Percentiles rank a stretch among this genome's conserved stretches.
Evolutionary conservation across 2,888 invertebrate genomes (phyloP).

Genomic region (Hybos culiciformis): DNA sequence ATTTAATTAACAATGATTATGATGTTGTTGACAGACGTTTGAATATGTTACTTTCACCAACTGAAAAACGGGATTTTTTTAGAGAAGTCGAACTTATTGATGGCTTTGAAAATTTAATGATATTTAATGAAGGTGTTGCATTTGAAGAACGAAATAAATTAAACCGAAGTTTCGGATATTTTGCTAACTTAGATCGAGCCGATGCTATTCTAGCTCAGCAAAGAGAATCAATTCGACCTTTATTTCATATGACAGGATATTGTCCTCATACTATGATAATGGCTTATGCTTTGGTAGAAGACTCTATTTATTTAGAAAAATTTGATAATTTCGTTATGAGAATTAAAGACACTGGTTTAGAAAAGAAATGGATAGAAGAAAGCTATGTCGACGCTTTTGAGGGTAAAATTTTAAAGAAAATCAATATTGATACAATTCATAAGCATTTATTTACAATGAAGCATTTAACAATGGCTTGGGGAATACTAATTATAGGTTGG

Average conservation of each 20-base stretch:
- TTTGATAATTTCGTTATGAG: neutral
- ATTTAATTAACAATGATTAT: neutral
- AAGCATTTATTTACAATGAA: neutral
- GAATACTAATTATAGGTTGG: neutral
- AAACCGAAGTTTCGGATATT: neutral
- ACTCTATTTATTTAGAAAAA: neutral
- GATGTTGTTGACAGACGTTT: neutral
- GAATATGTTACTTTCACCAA: neutral
- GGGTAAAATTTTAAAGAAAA: neutral
- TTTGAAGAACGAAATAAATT: neutral
- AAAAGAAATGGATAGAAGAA: neutral
- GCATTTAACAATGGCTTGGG: neutral
- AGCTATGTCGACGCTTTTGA: neutral
- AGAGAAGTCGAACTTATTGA: neutral
- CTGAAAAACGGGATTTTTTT: neutral
- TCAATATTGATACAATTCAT: neutral
- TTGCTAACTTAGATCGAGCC: neutral
- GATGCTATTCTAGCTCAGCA: neutral
- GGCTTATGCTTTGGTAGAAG: neutral
- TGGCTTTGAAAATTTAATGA: too few species aligned
- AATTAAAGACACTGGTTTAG: neutral
- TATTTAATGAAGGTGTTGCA: too few species aligned
- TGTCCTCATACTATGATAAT: neutral
- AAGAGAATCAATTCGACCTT: neutral
- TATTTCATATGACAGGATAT: neutral